phyloP scores from a whole-genome alignment of 2,797 vertebrate genomes.

The Phalanger gymnotis region DNA sequence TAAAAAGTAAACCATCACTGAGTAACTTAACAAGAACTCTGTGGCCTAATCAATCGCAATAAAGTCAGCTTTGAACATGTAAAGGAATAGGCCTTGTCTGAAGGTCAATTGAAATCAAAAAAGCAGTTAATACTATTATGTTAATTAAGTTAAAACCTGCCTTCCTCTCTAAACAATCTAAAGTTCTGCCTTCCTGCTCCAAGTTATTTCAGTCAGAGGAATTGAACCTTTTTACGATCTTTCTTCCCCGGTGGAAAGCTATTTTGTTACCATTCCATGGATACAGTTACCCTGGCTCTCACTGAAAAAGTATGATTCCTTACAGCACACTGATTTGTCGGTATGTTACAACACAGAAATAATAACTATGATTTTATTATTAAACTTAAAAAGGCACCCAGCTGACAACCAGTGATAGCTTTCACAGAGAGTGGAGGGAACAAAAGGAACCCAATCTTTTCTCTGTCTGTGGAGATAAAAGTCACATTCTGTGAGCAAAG shows the following conservation, averaged over 20 bases:
- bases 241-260: not conserved
- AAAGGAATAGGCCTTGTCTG: not conserved
- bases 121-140: not conserved
- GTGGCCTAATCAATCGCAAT: not conserved
- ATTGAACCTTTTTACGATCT: not conserved
- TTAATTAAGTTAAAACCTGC: not conserved
- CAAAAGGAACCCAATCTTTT: slow-evolving; percentile 42
- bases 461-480: slow-evolving; percentile 43
- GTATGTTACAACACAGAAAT: slow-evolving; percentile 5
- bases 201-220: not conserved
- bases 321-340: not conserved
- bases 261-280: not conserved
- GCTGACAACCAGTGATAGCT: slow-evolving; percentile 35
- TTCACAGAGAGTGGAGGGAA: slow-evolving; percentile 50
- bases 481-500: slow-evolving; percentile 52
- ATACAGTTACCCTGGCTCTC: not conserved
- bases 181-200: not conserved
- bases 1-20: slow-evolving; percentile 12
- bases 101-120: slow-evolving; percentile 22
- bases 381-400: slow-evolving; percentile 35
- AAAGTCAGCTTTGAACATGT: not conserved
- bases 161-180: slow-evolving; percentile 29
- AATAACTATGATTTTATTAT: slow-evolving; percentile 53
- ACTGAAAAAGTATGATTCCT: not conserved
- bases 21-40: slow-evolving; percentile 1